Conservation (phyloP, 1,140 invertebrate species). For the Mizuhopecten yessoensis region DNA sequence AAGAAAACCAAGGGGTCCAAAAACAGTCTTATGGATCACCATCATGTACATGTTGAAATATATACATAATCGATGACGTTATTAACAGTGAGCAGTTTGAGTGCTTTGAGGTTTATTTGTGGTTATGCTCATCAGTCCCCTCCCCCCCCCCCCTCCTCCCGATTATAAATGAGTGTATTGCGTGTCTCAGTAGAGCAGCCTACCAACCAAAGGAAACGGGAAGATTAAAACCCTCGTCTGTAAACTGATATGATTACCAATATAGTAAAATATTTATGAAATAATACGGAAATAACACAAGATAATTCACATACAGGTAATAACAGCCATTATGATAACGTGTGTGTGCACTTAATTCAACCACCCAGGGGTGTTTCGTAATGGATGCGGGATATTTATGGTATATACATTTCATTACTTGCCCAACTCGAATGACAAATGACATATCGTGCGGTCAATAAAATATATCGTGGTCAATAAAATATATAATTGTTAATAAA, state of each 20-base stretch:
- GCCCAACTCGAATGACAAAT: neutral
- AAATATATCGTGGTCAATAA: neutral
- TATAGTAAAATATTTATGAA: neutral
- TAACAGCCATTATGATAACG: neutral
- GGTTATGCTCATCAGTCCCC: neutral
- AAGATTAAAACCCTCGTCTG: neutral
- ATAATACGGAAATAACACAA: neutral
- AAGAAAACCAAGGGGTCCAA: too few species aligned
- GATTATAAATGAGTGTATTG: neutral
- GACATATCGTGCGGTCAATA: neutral
- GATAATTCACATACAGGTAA: neutral
- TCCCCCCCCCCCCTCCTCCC: too few species aligned
- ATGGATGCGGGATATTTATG: neutral
- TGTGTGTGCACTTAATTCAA: neutral
- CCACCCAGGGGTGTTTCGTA: neutral
- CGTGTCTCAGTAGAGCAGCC: neutral
- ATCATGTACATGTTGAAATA: neutral
- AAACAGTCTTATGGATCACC: too few species aligned
- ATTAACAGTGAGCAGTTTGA: neutral
- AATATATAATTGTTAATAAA: neutral
- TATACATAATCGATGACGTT: neutral
- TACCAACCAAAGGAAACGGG: neutral
- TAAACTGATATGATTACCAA: slow-evolving; percentile 6
- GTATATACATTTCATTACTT: neutral
- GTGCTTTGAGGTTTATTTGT: neutral